Percentiles rank a stretch among this genome's conserved stretches.
Evolutionary conservation across 2,888 invertebrate species (phyloP).

Genomic region (Sipha maydis): DNA sequence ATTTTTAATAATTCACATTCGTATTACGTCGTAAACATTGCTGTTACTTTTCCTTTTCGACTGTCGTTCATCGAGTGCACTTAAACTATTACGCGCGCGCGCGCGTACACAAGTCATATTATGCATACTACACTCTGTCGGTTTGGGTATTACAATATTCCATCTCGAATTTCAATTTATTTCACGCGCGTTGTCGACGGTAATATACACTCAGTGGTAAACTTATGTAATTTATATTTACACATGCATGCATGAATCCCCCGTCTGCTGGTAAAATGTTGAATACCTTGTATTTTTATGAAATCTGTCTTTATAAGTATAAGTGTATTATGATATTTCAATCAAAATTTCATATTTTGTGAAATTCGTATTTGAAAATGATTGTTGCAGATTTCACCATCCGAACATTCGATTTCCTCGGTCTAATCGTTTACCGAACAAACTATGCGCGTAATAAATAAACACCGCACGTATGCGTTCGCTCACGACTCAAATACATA

Average conservation of each 20-base stretch:
- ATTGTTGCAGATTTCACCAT: too few relatives aligned
- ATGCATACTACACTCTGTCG: neutral
- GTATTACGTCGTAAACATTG: slow-evolving; percentile 22
- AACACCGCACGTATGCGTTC: too few relatives aligned
- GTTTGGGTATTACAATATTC: neutral
- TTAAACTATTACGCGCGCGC: neutral
- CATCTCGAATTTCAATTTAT: neutral
- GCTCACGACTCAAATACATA: too few relatives aligned
- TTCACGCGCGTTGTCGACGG: neutral
- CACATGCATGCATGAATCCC: neutral
- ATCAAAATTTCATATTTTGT: neutral
- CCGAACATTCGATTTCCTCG: too few relatives aligned
- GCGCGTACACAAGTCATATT: neutral
- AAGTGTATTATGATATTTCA: neutral
- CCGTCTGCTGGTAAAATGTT: neutral
- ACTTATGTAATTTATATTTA: neutral
- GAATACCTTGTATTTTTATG: too few relatives aligned
- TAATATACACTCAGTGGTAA: too few relatives aligned
- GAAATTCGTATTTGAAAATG: neutral
- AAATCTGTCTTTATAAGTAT: neutral
- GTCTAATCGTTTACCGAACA: too few relatives aligned
- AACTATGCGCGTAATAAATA: too few relatives aligned
- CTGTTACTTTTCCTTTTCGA: neutral
- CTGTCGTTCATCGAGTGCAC: neutral
- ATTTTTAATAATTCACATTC: slow-evolving; percentile 25